phyloP scores from a whole-genome alignment of 2,888 invertebrate species.

The Drosophila kambysellisi region DNA sequence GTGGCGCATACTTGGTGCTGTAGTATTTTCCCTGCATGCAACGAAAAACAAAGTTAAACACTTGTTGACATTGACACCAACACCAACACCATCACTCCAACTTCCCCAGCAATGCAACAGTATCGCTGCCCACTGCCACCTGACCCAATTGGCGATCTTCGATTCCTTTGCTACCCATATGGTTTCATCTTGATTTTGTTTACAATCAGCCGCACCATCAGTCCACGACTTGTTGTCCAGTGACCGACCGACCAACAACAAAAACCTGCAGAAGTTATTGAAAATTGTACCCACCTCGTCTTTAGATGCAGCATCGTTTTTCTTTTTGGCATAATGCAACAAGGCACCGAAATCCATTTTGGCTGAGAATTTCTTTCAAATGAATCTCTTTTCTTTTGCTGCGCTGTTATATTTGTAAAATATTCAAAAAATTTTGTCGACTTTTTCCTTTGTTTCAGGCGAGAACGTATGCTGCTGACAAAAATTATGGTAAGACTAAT shows the following conservation, averaged over 20 bases:
- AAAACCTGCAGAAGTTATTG: not conserved
- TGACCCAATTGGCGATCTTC: conserved; percentile 44
- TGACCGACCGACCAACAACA: not conserved
- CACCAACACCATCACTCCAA: not conserved
- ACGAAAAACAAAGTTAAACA: conserved; percentile 11
- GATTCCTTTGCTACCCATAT: conserved; percentile 4
- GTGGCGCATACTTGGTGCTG: conserved; percentile 92
- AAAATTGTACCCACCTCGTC: conserved; percentile 78
- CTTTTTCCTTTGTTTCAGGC: conserved; percentile 26
- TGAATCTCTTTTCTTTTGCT: not conserved
- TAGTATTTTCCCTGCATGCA: conserved; percentile 87
- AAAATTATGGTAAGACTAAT: conserved; percentile 56
- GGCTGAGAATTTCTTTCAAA: not conserved
- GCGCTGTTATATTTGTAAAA: conserved; percentile 13
- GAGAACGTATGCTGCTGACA: conserved; percentile 42
- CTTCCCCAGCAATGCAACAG: not conserved
- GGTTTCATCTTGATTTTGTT: conserved; percentile 2
- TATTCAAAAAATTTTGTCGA: conserved; percentile 20
- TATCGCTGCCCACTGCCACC: conserved; percentile 17
- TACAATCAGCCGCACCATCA: not conserved
- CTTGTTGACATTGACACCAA: conserved; percentile 15
- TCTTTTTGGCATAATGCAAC: conserved; percentile 88
- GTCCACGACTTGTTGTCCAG: not conserved
- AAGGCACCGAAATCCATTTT: conserved; percentile 88
- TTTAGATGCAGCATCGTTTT: conserved; percentile 85